Evolutionary conservation across 2,797 vertebrate species (phyloP), one percentile per base, ranked within the genome.

Genomic region (Ceryle rudis): DNA sequence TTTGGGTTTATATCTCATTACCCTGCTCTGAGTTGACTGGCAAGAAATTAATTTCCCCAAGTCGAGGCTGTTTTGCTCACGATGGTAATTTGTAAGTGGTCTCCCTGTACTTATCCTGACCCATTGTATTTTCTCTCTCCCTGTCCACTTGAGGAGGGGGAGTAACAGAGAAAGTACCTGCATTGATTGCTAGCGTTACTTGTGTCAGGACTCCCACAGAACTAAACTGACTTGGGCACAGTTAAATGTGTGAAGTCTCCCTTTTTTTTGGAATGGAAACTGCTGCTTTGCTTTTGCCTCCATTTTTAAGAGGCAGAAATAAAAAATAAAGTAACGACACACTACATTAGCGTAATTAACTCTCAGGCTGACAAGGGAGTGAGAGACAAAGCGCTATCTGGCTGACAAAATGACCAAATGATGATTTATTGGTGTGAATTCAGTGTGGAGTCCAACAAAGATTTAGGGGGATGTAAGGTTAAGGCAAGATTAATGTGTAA

Each of bases 401-500:
- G 39, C 33, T 89, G 69, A 52, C 33, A 81, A 61, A 91, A 92
- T 77, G 58, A 67, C 69, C 81, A 86, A 55, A 47, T 44, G 5
- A 70, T 72, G 58, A 89, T 81, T 33, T 58, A 41, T 37, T 52
- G 39, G 41, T 51, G 29, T 31, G 62, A 91, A 67, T 47, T 70
- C 39, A 66, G 42, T 2, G 29, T 46, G 28, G 20, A 60, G 55
- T 19, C 39, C 44, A 60, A 58, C 41, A 71, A 55, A 70, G 79
- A 58, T 28, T 62, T 29, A 55, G 46, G 31, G 67, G 26, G 69
- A 66, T 31, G 26, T 46, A 73, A 80, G 61, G 39, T 64, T 86
- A 86, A 91, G 87, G 79, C n/a, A 73, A 97, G 94, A 97, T 42
- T 29, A 80, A 96, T 82, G 66, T 54, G 21, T 61, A 84, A 77